A percentile compares a stretch with the other conserved stretches of the same genome.
Evolutionary conservation across 2,888 invertebrate genomes (phyloP).

Genomic region (Phymatocera aterrima): DNA sequence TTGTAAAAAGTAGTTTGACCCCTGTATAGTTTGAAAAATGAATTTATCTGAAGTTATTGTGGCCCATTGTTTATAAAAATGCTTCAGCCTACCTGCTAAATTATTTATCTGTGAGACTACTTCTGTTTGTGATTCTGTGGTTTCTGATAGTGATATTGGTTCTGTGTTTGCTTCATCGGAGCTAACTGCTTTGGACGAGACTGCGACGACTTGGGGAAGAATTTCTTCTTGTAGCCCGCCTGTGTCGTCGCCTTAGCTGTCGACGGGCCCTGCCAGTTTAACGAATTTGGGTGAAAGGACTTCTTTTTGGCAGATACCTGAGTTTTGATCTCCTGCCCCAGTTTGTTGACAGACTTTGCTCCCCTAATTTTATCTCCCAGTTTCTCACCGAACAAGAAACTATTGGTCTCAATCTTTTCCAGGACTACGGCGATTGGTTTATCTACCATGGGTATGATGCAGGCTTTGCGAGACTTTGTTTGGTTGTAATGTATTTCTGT

Average conservation of each 20-base stretch:
- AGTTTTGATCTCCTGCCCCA: constrained; percentile 36
- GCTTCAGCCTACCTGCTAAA: constrained; percentile 14
- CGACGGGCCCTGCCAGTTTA: constrained; percentile 19
- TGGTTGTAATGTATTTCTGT: background rate
- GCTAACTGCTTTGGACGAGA: constrained; percentile 27
- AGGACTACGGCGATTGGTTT: constrained; percentile 16
- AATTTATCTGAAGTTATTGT: constrained; percentile 34
- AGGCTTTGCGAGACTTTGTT: constrained; percentile 39
- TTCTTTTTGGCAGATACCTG: constrained; percentile 26
- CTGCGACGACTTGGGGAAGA: constrained; percentile 3
- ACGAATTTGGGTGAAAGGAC: background rate
- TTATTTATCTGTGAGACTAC: constrained; percentile 22
- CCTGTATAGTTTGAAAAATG: background rate
- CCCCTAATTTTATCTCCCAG: constrained; percentile 28
- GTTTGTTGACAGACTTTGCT: constrained; percentile 30
- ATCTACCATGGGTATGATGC: constrained; percentile 13
- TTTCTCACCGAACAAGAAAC: constrained; percentile 43
- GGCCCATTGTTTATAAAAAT: constrained; percentile 11
- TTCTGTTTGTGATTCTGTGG: background rate
- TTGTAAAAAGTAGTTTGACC: background rate
- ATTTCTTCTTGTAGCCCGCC: constrained; percentile 24
- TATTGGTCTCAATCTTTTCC: constrained; percentile 29
- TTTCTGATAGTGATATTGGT: constrained; percentile 32
- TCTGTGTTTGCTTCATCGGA: constrained; percentile 18
- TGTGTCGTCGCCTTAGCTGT: constrained; percentile 6